A percentile compares a stretch with the other conserved stretches of the same genome.
Conservation (phyloP, 2,797 vertebrate genomes). For the Antrozous pallidus region DNA sequence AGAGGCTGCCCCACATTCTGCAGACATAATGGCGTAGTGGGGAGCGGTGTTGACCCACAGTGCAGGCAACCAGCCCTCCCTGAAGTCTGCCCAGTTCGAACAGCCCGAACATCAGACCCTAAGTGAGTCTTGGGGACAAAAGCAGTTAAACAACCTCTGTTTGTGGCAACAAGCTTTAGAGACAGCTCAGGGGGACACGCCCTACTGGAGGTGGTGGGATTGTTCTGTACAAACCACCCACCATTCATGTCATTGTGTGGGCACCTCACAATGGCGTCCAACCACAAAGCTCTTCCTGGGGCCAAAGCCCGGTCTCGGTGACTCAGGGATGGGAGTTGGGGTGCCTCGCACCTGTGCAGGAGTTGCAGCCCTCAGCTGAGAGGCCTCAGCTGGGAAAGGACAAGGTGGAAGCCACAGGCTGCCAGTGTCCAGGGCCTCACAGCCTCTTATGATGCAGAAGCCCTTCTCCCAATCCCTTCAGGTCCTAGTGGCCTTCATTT, state of each 20-base stretch:
- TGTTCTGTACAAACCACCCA: background rate
- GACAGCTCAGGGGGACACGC: background rate
- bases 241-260: slow-evolving; percentile 24
- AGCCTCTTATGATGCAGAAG: too few relatives aligned
- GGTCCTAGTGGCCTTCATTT: background rate
- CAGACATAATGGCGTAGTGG: background rate
- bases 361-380: background rate
- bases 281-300: background rate
- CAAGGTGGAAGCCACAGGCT: background rate
- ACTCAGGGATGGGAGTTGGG: background rate
- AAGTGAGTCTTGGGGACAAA: background rate
- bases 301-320: background rate
- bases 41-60: too few relatives aligned
- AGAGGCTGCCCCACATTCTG: background rate
- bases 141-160: background rate
- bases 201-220: background rate
- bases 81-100: accelerated
- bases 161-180: background rate
- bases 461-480: background rate
- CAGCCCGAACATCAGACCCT: background rate
- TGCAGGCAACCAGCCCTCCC: background rate
- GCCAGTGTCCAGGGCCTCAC: background rate
- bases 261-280: background rate
- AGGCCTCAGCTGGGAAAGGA: too few relatives aligned
- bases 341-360: background rate